Base-by-base conservation (phyloP, 1,140 invertebrate species). In the Zaprionus capensis region DNA sequence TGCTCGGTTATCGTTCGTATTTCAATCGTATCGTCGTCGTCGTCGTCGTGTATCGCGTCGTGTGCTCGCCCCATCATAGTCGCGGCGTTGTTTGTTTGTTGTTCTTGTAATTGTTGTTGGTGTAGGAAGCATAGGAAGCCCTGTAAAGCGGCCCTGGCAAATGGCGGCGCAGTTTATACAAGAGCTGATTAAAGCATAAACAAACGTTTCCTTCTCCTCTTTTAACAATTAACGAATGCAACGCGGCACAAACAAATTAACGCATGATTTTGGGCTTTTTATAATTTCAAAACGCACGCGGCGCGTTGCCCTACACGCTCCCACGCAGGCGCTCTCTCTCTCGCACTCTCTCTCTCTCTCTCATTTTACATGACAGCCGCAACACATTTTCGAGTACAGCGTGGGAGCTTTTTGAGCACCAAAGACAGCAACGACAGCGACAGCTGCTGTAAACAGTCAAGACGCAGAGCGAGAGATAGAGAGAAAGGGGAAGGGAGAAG, bases 321-420 rank as follows among this genome's bases (percentile, higher is more conserved):
- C 81, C 81, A 88, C 84, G 84, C 84, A 88, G 56, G 72, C 72
- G 67, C 69, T 51, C 63, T 53, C 17, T 46, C 53, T 26, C 51
- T 28, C 14, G 41, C n/a, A 4, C n/a, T 44, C 15, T 62, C 58
- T 28, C 15, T 62, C 58, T 28, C 49, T 12, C 67, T 38, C 36
- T n/a, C 41, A 24, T 34, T 58, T 57, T 55, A 49, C 64, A 61
- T 70, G 82, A 79, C 83, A 80, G 71, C 83, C 80, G 80, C 82
- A 87, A 87, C 82, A 87, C 65, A 87, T 80, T 87, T 86, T 81
- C 72, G 85, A 82, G 82, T 82, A 86, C 58, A 80, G 44, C 74
- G 67, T 41, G 57, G 41, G 61, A 86, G 82, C 79, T 83, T 84
- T 81, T 81, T 57, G 71, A 69, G 59, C 71, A 56, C 34, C 46